Base-by-base conservation (phyloP, 2,797 vertebrate genomes). In the Enteromius thamalakanensis region DNA sequence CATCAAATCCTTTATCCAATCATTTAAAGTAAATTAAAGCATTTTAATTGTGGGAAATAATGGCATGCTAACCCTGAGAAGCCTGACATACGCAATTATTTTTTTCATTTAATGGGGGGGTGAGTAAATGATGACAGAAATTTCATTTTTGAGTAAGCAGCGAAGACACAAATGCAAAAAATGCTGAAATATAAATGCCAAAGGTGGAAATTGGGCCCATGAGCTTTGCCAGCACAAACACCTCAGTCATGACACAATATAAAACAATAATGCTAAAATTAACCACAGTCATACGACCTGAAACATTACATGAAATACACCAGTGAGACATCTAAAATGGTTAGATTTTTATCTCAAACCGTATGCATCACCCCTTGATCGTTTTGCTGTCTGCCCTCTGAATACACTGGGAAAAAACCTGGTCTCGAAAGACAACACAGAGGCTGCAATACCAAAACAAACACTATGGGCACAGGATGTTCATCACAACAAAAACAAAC, bases 1-100 rank as follows among this genome's bases (percentile, higher is more conserved):
- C 55, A 15, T 47, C 17, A 60, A 77, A 69, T 42, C 3, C 17
- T 29, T 68, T 55, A 42, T 67, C 12, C 29, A 76, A 82, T 67
- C n/a, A 42, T 47, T 82, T 10, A 34, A 70, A 47, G 3, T 65
- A 11, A 81, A 62, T 34, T 58, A 60, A 64, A 74, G 7, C 15
- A 29, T 58, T 40, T 23, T 45, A n/a, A 62, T 42, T 67, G 29
- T 37, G 8, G 12, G 29, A 34, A 55, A n/a, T 37, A 3, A 64
- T 64, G 12, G 29, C 60, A 15, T 17, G 26, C 6, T 64, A 64
- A 64, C 60, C 58, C 23, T 29, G 5, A 29, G 29, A 75, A 51
- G 7, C 3, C 14, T 29, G 26, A 2, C 4, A 47, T 49, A 47
- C 32, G 2, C 14, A 8, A n/a, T 11, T 17, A 17, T 21, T 2